Evolutionary conservation across 2,888 invertebrate genomes (phyloP).

Genomic region (Aspidiotus destructor): DNA sequence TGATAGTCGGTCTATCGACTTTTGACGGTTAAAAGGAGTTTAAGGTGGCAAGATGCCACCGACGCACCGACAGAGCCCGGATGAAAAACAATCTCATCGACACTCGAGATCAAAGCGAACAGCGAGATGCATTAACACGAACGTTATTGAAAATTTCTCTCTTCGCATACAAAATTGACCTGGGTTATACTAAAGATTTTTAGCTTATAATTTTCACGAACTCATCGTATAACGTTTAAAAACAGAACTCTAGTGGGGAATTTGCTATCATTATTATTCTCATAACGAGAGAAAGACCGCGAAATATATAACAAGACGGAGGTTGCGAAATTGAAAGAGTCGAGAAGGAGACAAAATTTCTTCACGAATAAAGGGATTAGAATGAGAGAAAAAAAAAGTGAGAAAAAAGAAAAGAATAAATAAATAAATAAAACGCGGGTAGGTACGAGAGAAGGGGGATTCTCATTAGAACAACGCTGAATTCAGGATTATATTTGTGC

Average conservation of each 20-base stretch:
- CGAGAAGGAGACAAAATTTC: not conserved
- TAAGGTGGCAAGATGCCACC: no score
- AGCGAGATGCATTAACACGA: not conserved
- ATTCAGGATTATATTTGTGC: constrained; percentile 29
- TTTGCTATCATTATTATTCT: constrained; percentile 26
- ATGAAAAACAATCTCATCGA: not conserved
- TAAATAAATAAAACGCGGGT: constrained; percentile 9
- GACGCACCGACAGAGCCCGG: no score
- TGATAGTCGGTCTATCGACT: no score
- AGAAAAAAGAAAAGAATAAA: constrained; percentile 5
- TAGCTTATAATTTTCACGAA: not conserved
- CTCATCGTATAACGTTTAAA: constrained; percentile 15
- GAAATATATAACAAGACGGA: constrained; percentile 8
- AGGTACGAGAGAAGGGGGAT: constrained; percentile 20
- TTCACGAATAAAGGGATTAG: constrained; percentile 15
- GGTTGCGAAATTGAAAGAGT: not conserved
- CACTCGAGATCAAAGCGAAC: constrained; percentile 10
- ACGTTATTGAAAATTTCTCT: constrained; percentile 24
- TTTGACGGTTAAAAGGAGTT: no score
- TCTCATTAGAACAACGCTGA: constrained; percentile 29
- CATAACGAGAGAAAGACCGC: constrained; percentile 27
- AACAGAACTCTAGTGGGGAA: constrained; percentile 5
- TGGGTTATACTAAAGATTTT: not conserved
- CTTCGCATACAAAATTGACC: constrained; percentile 27
- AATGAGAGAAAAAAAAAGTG: constrained; percentile 2